Percentiles rank a stretch among this genome's conserved stretches.
Evolutionary conservation across 2,888 invertebrate genomes (phyloP).

Genomic region (Adineta ricciae): DNA sequence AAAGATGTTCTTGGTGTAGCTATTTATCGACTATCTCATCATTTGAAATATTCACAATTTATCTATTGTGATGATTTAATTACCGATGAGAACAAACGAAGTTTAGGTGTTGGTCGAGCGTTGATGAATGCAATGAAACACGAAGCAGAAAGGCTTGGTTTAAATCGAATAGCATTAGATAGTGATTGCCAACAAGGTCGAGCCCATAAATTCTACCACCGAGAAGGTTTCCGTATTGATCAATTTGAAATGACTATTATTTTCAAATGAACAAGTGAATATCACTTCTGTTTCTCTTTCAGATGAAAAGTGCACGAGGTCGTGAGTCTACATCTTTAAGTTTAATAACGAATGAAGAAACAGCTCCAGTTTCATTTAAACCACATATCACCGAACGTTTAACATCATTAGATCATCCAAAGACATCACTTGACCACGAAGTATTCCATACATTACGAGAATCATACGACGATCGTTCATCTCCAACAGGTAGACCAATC

Average conservation of each 20-base stretch:
- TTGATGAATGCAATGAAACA: not conserved
- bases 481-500: not conserved
- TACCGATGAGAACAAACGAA: not conserved
- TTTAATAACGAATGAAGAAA: not conserved
- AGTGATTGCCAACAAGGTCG: not conserved
- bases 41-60: not conserved
- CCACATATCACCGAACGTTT: conserved; percentile 17
- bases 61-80: not conserved
- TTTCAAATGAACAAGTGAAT: not conserved
- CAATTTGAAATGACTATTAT: not conserved
- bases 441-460: not conserved
- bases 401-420: not conserved
- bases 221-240: not conserved
- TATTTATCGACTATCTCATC: not conserved
- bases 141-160: not conserved
- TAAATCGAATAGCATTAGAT: not conserved
- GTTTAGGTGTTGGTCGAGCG: not conserved
- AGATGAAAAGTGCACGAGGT: not conserved
- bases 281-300: not conserved
- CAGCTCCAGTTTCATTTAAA: not conserved
- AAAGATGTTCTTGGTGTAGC: not conserved
- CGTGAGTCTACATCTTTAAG: not conserved
- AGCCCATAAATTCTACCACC: not conserved
- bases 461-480: conserved; percentile 3
- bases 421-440: conserved; percentile 4